Evolutionary conservation across 1,140 invertebrate genomes (phyloP).

Genomic region (Coenobita brevimanus): DNA sequence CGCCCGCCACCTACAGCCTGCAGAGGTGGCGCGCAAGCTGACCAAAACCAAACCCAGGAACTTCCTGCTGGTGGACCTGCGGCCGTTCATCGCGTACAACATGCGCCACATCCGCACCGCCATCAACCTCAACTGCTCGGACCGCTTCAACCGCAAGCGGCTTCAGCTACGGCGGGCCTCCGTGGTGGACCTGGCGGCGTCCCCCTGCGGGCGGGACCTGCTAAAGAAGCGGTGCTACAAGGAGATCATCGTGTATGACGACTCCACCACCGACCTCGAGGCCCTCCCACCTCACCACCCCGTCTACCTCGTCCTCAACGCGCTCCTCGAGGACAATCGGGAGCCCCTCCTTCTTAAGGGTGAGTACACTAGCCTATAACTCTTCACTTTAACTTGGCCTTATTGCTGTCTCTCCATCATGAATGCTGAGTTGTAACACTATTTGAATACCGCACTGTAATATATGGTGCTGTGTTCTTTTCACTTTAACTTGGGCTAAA

Average conservation of each 20-base stretch:
- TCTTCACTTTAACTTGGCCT: neutral
- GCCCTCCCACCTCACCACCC: conserved; percentile 78
- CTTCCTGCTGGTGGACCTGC: conserved; percentile 81
- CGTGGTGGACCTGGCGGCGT: conserved; percentile 80
- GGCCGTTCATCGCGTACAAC: conserved; percentile 84
- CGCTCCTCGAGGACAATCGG: conserved; percentile 82
- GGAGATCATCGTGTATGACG: conserved; percentile 77
- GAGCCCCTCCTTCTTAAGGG: conserved; percentile 82
- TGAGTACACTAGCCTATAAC: conserved; percentile 78
- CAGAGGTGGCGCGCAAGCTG: conserved; percentile 71
- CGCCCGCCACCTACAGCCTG: conserved; percentile 72
- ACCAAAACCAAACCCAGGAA: conserved; percentile 71
- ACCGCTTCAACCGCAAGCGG: conserved; percentile 82
- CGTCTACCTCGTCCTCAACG: conserved; percentile 80
- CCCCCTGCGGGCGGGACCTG: conserved; percentile 79
- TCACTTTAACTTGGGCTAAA: no score
- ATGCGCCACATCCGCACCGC: conserved; percentile 82
- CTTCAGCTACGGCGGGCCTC: conserved; percentile 81
- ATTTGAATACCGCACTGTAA: neutral
- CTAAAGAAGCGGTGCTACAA: conserved; percentile 75
- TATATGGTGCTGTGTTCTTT: no score
- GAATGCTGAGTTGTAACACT: neutral
- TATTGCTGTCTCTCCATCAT: neutral
- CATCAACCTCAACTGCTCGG: conserved; percentile 84
- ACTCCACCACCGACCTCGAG: conserved; percentile 79